A percentile compares a stretch with the other conserved stretches of the same genome.
Evolutionary conservation across 2,888 invertebrate genomes (phyloP).

Genomic region (Pristionchus japonicus): DNA sequence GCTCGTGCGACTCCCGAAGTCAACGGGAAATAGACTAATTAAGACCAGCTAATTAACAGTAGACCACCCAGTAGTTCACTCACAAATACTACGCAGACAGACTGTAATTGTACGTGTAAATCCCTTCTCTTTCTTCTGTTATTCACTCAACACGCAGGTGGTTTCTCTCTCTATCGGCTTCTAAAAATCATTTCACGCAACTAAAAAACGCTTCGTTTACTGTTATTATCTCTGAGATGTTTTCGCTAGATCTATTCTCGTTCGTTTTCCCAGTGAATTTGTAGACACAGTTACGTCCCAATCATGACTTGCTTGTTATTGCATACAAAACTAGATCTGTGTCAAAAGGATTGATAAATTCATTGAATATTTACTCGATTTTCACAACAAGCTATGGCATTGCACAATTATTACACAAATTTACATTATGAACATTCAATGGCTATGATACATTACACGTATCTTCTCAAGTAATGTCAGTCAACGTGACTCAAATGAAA

Average conservation of each 20-base stretch:
- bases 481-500: not conserved
- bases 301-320: not conserved
- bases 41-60: not conserved
- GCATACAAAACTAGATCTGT: conserved; percentile 1
- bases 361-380: conserved; percentile 25
- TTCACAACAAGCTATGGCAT: conserved; percentile 38
- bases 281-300: not conserved
- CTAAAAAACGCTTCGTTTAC: not conserved
- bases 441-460: conserved; percentile 25
- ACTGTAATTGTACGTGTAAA: conserved; percentile 34
- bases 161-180: conserved; percentile 4
- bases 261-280: conserved; percentile 7
- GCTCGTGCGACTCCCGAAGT: not conserved
- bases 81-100: not conserved
- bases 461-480: conserved; percentile 16
- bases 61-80: conserved; percentile 17
- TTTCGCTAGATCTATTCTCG: conserved; percentile 1
- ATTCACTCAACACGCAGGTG: conserved; percentile 19
- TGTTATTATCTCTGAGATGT: not conserved
- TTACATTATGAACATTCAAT: conserved; percentile 11
- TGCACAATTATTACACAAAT: not conserved
- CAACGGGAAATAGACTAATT: conserved; percentile 29
- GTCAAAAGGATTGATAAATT: conserved; percentile 12
- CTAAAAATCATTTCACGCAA: not conserved
- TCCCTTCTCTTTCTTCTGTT: conserved; percentile 7